Evolutionary conservation across 1,140 invertebrate genomes (phyloP), one percentile per base, ranked within the genome.

Genomic region (Brachystomella parvula): DNA sequence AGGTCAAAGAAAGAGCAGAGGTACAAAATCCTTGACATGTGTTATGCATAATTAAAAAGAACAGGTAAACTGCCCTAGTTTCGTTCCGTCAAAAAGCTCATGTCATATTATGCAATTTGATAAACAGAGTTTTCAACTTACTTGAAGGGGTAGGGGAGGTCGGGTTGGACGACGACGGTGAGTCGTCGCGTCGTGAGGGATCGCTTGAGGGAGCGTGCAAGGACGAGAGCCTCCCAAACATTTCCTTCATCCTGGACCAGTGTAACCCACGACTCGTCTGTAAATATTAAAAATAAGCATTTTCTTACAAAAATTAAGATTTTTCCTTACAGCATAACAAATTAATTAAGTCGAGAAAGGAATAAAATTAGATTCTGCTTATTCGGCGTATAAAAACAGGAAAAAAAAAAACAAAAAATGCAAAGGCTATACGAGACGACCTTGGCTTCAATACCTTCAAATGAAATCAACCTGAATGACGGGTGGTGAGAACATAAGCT

Each of bases 151-250:
- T 26, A 15, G 24, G 15, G 15, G 24, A 53, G 49, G 24, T 60
- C 58, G 3, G 15, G 9, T 9, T 15, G 31, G 28, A 60, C 21
- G 12, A 60, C 15, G 9, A 30, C 58, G 17, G 58, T 60, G 17
- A 60, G 28, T 29, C 29, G 15, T 12, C 58, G 15, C 19, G 28
- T 26, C 6, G 58, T 60, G 3, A 60, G 31, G 9, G 28, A 9
- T 31, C 29, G 15, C 29, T 60, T 60, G 3, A 60, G 9, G 28
- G 58, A 60, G 12, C 28, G 15, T 9, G 58, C 58, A 6, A 60
- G 29, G 21, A 60, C 58, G 15, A 60, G 21, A 3, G 58, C 58
- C 31, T 60, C 28, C 58, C 58, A 60, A 9, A 33, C 58, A 31
- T 29, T 3, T 6, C 15, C 6, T 17, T 60, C 58, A 30, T 30